Evolutionary conservation across 2,888 invertebrate species (phyloP).

Genomic region (Carterocephalus palaemon): DNA sequence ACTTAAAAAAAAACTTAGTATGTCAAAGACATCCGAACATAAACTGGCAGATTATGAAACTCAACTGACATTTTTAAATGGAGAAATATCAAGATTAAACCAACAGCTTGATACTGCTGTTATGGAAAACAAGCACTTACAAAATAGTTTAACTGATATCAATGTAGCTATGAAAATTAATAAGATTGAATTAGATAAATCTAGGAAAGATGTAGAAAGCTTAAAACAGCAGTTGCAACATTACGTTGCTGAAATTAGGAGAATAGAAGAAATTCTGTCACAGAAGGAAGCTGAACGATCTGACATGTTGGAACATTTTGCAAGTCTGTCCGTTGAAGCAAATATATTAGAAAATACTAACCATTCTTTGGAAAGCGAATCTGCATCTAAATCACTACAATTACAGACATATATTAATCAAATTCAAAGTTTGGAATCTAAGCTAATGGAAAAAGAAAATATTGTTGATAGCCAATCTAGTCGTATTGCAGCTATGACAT

Average conservation of each 20-base stretch:
- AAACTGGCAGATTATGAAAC: constrained; percentile 68
- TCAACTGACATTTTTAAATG: constrained; percentile 78
- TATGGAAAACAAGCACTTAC: constrained; percentile 85
- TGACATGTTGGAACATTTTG: constrained; percentile 89
- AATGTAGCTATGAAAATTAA: constrained; percentile 81
- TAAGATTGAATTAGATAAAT: constrained; percentile 83
- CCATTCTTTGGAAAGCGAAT: constrained; percentile 87
- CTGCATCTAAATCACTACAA: constrained; percentile 82
- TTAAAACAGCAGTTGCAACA: constrained; percentile 88
- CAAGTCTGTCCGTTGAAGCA: constrained; percentile 87
- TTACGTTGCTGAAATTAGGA: constrained; percentile 88
- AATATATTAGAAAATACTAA: constrained; percentile 87
- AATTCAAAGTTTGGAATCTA: constrained; percentile 81
- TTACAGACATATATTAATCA: constrained; percentile 69
- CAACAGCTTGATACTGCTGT: constrained; percentile 79
- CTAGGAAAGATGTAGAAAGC: constrained; percentile 84
- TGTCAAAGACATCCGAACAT: constrained; percentile 68
- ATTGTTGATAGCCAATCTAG: constrained; percentile 62
- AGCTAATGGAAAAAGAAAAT: constrained; percentile 72
- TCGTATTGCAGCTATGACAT: constrained; percentile 58
- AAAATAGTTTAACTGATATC: constrained; percentile 83
- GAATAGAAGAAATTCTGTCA: constrained; percentile 86
- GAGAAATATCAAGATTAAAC: constrained; percentile 77
- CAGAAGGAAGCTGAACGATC: constrained; percentile 88
- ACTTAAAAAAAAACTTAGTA: constrained; percentile 74